Conservation (phyloP, 2,797 vertebrate species). For the Pseudomugil tenellus region DNA sequence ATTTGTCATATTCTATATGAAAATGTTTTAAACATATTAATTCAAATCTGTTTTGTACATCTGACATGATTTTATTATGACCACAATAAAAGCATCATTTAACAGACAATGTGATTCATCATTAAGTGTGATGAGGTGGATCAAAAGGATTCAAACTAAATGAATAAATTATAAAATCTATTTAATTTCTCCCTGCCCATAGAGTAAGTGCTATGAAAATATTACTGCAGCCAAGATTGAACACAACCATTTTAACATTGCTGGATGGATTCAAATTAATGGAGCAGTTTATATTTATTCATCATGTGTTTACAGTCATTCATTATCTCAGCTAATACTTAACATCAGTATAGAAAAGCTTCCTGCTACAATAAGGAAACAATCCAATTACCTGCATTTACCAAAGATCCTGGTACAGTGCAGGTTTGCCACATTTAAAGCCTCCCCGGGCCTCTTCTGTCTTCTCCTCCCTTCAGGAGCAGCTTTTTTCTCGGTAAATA, state of each 20-base stretch:
- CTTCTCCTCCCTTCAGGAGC: slow-evolving; percentile 52
- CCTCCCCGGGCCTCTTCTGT: slow-evolving; percentile 44
- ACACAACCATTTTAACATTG: slow-evolving; percentile 17
- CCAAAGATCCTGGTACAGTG: slow-evolving; percentile 13
- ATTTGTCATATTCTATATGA: background rate
- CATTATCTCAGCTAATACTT: slow-evolving; percentile 15
- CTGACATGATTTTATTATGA: background rate
- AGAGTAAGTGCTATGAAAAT: slow-evolving; percentile 9
- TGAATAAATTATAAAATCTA: slow-evolving; percentile 3
- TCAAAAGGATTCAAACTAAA: slow-evolving; percentile 1
- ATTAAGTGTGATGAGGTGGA: slow-evolving; percentile 2
- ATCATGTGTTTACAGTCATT: slow-evolving; percentile 5
- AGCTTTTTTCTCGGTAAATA: slow-evolving; percentile 53
- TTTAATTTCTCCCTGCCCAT: slow-evolving; percentile 37
- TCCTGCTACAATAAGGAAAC: slow-evolving; percentile 15
- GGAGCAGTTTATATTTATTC: slow-evolving; percentile 13
- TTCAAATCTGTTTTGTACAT: background rate
- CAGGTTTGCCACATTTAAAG: slow-evolving; percentile 28
- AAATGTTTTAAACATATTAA: background rate
- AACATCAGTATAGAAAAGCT: slow-evolving; percentile 6
- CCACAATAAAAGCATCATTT: slow-evolving; percentile 8
- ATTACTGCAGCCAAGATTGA: slow-evolving; percentile 21
- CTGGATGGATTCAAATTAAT: slow-evolving; percentile 33
- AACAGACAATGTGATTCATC: slow-evolving; percentile 11
- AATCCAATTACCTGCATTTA: slow-evolving; percentile 22